Base-by-base conservation (phyloP, 2,888 invertebrate genomes). In the Apodemia zela region DNA sequence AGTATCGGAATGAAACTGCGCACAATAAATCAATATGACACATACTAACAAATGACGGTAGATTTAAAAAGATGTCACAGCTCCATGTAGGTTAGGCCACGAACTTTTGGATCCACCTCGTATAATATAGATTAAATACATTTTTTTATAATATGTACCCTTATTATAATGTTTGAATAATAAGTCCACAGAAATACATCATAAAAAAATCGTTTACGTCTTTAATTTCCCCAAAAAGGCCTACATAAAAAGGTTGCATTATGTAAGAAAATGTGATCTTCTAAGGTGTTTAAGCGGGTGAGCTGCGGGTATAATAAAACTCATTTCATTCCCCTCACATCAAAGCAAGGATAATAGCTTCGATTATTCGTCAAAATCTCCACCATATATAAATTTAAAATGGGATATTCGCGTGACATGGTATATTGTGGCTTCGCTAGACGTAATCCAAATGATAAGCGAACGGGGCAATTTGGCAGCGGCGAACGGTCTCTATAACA, bases 401-500 rank as follows among this genome's bases (percentile, higher is more conserved):
- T 73, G 71, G 73, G 64, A 71, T 68, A 66, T 68, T 68, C 66
- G 66, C 67, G 66, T 71, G 72, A 72, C 73, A 70, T 68, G 67
- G 70, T 72, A 71, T 74, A 72, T 69, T 68, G 71, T 71, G 69
- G 70, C 68, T 66, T 72, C 70, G 71, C 74, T 76, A 69, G 74
- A 80, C 73, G 78, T 89, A 85, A 88, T 84, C 86, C 82, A 79
- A 79, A 83, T 84, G 88, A 89, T 89, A 89, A 85, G 85, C 85
- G 84, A 74, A 83, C 80, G 73, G 76, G 84, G 84, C 85, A 83
- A 89, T 90, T 90, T 90, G 90, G 90, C 90, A 90, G 71, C 78
- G 68, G 63, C 72, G 70, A 70, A 72, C 77, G 71, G 76, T 68
- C 79, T 83, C 81, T 79, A 82, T 85, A 82, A 80, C 80, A 74